Evolutionary conservation across 1,140 invertebrate genomes (phyloP).

Genomic region (Zaprionus camerounensis): DNA sequence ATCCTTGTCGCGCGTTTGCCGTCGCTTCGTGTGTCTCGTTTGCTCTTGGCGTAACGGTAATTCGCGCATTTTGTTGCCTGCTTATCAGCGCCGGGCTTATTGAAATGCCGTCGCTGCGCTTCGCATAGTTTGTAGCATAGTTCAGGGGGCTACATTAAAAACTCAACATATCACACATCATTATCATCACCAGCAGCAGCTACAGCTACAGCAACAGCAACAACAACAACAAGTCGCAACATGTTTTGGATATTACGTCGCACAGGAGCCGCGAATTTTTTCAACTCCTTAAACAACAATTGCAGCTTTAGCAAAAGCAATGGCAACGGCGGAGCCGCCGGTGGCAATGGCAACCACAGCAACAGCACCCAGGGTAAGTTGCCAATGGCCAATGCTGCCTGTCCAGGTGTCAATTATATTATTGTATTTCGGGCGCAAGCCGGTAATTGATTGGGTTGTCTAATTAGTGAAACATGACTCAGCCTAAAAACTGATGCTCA

Average conservation of each 20-base stretch:
- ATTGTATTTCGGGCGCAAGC: constrained; percentile 40
- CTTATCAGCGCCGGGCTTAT: constrained; percentile 52
- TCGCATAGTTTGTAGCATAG: constrained; percentile 51
- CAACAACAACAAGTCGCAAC: constrained; percentile 32
- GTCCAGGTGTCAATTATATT: constrained; percentile 56
- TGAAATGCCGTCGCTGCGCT: constrained; percentile 62
- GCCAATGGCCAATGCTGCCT: background rate
- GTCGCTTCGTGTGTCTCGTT: constrained; percentile 19
- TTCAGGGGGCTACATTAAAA: constrained; percentile 24
- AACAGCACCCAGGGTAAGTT: constrained; percentile 72
- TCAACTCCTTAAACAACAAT: constrained; percentile 83
- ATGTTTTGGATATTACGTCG: constrained; percentile 84
- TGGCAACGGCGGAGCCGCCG: constrained; percentile 46
- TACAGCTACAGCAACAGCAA: background rate
- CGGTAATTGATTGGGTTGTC: constrained; percentile 64
- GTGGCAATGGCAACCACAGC: constrained; percentile 55
- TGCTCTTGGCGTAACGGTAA: constrained; percentile 6
- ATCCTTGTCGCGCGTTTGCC: constrained; percentile 14
- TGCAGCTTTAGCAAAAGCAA: constrained; percentile 77
- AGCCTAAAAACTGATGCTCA: constrained; percentile 22
- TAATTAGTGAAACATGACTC: constrained; percentile 56
- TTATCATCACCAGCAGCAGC: constrained; percentile 18
- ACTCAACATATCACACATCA: constrained; percentile 56
- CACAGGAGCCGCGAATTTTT: constrained; percentile 82
- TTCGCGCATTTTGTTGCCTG: constrained; percentile 21